Percentiles rank a stretch among this genome's conserved stretches.
Conservation (phyloP, 2,888 invertebrate genomes). For the Gerosis bhagava region DNA sequence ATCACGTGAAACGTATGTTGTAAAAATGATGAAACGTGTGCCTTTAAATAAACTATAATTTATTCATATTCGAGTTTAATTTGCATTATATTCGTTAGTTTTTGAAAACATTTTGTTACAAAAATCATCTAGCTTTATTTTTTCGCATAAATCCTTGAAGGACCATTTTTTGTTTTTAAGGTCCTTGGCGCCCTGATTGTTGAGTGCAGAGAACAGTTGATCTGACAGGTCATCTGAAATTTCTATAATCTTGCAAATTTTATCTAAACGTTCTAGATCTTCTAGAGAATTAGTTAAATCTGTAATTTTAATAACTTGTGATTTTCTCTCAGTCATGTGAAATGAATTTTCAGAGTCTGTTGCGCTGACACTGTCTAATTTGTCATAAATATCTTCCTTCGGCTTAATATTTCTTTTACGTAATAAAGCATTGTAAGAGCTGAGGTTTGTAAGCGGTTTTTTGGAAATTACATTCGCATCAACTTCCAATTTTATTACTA, state of each 20-base stretch:
- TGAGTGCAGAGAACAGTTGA: constrained; percentile 56
- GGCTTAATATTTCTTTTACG: constrained; percentile 35
- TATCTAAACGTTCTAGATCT: constrained; percentile 63
- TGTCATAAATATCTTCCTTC: constrained; percentile 63
- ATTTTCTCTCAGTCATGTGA: constrained; percentile 56
- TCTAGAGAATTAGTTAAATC: constrained; percentile 67
- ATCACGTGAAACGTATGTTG: background rate
- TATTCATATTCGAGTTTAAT: background rate
- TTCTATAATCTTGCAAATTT: constrained; percentile 73
- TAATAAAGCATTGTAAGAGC: constrained; percentile 35
- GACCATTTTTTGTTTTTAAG: constrained; percentile 56
- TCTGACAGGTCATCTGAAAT: constrained; percentile 73
- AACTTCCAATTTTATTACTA: constrained; percentile 25
- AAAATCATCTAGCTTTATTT: constrained; percentile 68
- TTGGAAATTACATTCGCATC: constrained; percentile 23
- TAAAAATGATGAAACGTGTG: constrained; percentile 32
- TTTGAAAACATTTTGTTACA: constrained; percentile 61
- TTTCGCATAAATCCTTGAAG: constrained; percentile 68
- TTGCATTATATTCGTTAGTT: constrained; percentile 7
- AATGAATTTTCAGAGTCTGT: constrained; percentile 65
- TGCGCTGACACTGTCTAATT: constrained; percentile 64
- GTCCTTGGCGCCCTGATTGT: constrained; percentile 32
- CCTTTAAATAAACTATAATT: constrained; percentile 36
- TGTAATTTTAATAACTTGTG: constrained; percentile 60
- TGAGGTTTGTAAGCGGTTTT: constrained; percentile 34